Evolutionary conservation across 2,888 invertebrate genomes (phyloP).

Genomic region (Megalurothrips usitatus): DNA sequence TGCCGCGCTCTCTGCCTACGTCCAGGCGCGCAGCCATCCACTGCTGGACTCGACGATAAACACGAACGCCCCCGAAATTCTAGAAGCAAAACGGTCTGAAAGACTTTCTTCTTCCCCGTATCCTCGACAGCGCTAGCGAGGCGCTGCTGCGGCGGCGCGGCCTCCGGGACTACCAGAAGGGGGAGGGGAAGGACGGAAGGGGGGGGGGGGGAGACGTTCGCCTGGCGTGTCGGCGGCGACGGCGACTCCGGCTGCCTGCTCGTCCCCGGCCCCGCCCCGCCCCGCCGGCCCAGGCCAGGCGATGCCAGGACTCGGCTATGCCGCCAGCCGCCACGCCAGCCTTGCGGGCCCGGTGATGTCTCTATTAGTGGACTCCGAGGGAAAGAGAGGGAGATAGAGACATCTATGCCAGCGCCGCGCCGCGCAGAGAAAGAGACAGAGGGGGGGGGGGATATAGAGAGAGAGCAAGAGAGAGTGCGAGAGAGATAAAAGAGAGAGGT

Average conservation of each 20-base stretch:
- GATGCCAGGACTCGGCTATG: not conserved
- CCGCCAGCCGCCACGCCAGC: no score
- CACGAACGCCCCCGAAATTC: no score
- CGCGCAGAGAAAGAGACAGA: not conserved
- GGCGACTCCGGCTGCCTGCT: not conserved
- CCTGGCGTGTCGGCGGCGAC: not conserved
- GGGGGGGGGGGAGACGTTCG: not conserved
- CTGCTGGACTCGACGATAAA: no score
- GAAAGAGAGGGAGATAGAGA: not conserved
- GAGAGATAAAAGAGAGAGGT: slow-evolving; percentile 22
- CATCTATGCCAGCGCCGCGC: not conserved
- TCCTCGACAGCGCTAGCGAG: slow-evolving; percentile 2
- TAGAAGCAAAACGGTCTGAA: no score
- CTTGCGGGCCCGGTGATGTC: not conserved
- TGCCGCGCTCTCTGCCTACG: no score
- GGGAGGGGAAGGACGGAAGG: no score
- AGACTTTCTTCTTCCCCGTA: not conserved
- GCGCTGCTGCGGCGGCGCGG: not conserved
- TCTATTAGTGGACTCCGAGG: slow-evolving; percentile 18
- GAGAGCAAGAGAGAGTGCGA: slow-evolving; percentile 11
- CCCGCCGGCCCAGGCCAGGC: not conserved
- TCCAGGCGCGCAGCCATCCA: no score
- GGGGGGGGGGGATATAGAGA: not conserved
- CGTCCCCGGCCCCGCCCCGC: not conserved
- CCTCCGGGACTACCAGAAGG: no score